phyloP scores from a whole-genome alignment of 1,140 invertebrate genomes.

The Neodiprion lecontei region DNA sequence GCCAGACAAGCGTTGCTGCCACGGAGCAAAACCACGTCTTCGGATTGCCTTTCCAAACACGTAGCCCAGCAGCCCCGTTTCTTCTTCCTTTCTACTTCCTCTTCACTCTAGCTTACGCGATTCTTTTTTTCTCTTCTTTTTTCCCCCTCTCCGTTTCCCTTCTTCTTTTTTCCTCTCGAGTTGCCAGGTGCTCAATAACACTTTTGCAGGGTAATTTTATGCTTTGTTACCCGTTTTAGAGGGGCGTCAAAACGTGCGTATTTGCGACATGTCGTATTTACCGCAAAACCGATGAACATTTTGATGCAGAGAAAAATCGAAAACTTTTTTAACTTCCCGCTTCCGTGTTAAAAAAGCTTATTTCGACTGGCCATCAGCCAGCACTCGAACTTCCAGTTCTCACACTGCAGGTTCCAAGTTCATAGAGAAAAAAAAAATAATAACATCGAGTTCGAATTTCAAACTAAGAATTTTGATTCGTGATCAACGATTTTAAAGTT shows the following conservation, averaged over 20 bases:
- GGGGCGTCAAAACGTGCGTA: not conserved
- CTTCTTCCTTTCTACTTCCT: conserved; percentile 1
- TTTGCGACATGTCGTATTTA: not conserved
- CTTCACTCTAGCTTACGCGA: conserved; percentile 3
- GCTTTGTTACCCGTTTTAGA: not conserved
- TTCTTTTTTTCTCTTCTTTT: conserved; percentile 4
- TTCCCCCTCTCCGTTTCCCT: not conserved
- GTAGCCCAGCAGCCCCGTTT: conserved; percentile 28
- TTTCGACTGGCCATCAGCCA: too few species aligned
- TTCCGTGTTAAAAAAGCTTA: too few species aligned
- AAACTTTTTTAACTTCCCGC: too few species aligned
- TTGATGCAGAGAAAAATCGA: too few species aligned
- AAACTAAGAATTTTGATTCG: too few species aligned
- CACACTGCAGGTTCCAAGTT: too few species aligned
- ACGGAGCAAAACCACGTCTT: conserved; percentile 25
- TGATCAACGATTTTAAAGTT: too few species aligned
- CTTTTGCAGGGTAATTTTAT: not conserved
- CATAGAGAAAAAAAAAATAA: too few species aligned
- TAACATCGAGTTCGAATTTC: too few species aligned
- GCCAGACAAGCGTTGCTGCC: conserved; percentile 34
- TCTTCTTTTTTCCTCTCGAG: too few species aligned
- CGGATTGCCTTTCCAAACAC: conserved; percentile 42
- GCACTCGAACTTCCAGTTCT: too few species aligned
- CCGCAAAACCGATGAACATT: too few species aligned
- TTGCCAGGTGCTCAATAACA: not conserved